Conservation (phyloP, 2,888 invertebrate species). For the Chouioia cunea region DNA sequence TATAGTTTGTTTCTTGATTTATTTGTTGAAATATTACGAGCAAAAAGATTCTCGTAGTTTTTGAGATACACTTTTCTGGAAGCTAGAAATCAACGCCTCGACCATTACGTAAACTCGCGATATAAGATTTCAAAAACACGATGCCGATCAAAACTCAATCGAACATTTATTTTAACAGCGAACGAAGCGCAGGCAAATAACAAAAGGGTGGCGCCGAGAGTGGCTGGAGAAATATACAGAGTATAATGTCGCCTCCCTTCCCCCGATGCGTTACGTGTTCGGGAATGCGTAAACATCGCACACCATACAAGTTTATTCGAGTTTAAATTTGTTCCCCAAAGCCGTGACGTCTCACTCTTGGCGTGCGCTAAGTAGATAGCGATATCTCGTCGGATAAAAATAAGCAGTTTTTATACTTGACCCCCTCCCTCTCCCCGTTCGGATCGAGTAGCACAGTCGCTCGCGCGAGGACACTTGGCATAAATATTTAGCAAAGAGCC, state of each 20-base stretch:
- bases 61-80: slow-evolving; percentile 2
- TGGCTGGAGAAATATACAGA: slow-evolving; percentile 52
- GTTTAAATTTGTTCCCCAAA: slow-evolving; percentile 17
- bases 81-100: slow-evolving; percentile 11
- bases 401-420: not conserved
- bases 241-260: slow-evolving; percentile 28
- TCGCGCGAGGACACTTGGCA: slow-evolving; percentile 41
- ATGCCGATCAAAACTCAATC: slow-evolving; percentile 12
- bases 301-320: no score
- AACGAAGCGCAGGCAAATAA: not conserved
- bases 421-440: not conserved
- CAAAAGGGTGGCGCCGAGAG: slow-evolving; percentile 51
- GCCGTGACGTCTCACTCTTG: slow-evolving; percentile 29
- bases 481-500: slow-evolving; percentile 44
- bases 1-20: not conserved
- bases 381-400: slow-evolving; percentile 8
- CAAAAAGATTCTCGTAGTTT: not conserved
- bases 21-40: not conserved
- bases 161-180: slow-evolving; percentile 29
- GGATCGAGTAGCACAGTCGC: not conserved
- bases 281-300: slow-evolving; percentile 8
- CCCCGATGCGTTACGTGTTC: slow-evolving; percentile 15
- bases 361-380: slow-evolving; percentile 26
- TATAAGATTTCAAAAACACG: slow-evolving; percentile 26
- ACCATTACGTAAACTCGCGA: slow-evolving; percentile 30